Evolutionary conservation across 2,113 vertebrate genomes (phyloP), one percentile per base, ranked within the genome.

Genomic region (Nesoenas mayeri): DNA sequence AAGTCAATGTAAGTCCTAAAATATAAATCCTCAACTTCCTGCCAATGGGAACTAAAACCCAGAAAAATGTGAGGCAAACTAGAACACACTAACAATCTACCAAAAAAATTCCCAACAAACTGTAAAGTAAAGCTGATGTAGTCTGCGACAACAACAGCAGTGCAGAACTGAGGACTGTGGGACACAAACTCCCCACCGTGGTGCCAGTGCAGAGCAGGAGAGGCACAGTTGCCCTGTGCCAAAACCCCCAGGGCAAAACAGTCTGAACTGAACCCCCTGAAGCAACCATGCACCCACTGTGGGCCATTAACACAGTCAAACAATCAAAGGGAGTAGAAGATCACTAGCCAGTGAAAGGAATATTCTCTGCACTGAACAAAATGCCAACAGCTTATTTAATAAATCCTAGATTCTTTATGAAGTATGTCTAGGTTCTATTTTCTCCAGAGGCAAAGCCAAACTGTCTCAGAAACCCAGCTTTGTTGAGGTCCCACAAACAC

Each of bases 241-340:
- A 48, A 65, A 54, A 47, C 44, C 48, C 72, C 34, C 62, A 32
- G 48, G 7, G n/a, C 40, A 69, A 69, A 79, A 42, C 0, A 0
- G 56, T 13, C 40, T 28, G 17, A 61, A 61, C 17, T 22, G 15
- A 91, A 36, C 13, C 47, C 48, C 1, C 0, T 12, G 56, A 77
- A 38, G 32, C 32, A 51, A 5, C 10, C 6, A 7, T 0, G 0
- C 1, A 57, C 12, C 10, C 10, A 6, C 40, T n/a, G 56, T 2
- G 10, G 18, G 9, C 15, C 16, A 21, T 13, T 20, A 66, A n/a
- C 13, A 50, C 1, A 10, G 75, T 11, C 28, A 51, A 38, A 40
- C 29, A 28, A 34, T 12, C 53, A 34, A 50, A 36, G 34, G 28
- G 3, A 40, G 9, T 2, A 51, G 11, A 56, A 44, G 40, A 74